Evolutionary conservation across 2,888 invertebrate species (phyloP), one percentile per base, ranked within the genome.

Genomic region (Notodonta ziczac): DNA sequence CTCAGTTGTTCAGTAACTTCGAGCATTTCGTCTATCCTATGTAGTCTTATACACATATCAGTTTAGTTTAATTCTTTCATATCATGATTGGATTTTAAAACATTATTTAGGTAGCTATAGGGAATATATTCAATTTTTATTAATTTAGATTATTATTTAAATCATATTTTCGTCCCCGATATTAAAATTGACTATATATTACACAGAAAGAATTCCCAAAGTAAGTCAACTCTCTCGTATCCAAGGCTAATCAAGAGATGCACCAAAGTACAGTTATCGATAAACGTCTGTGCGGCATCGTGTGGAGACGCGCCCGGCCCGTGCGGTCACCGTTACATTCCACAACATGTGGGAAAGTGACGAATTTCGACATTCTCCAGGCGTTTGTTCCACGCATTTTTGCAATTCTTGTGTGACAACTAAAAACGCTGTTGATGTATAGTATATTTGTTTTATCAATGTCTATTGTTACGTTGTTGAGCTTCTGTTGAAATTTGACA

Each of bases 281-380:
- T 67, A 39, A 73, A 67, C 68, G 68, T 54, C 16, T 54, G 61
- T 50, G 72, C 70, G 70, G 72, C 66, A 71, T 69, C 65, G 63
- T 69, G 74, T 73, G 69, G 71, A 62, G 42, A 60, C 56, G 63
- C 62, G 58, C 9, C 61, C 72, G 59, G 67, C 72, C 60, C 59
- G 59, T 7, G 60, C 72, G 58, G 66, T 72, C 60, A 74, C 75
- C 75, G 75, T 72, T 76, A 75, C 50, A 76, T 76, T 76, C 74
- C 65, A 48, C 65, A 61, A 63, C 56, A 63, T 71, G 62, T 73
- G 66, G 73, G 68, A 76, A 74, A 68, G 70, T 70, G 63, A 58
- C 53, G 16, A 55, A 57, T 63, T 65, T 60, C 56, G 48, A 63
- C 51, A 35, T 48, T 50, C n/a, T 53, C 40, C 42, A 14, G 52